Conservation (phyloP, 2,113 vertebrate genomes). For the Apteryx owenii region DNA sequence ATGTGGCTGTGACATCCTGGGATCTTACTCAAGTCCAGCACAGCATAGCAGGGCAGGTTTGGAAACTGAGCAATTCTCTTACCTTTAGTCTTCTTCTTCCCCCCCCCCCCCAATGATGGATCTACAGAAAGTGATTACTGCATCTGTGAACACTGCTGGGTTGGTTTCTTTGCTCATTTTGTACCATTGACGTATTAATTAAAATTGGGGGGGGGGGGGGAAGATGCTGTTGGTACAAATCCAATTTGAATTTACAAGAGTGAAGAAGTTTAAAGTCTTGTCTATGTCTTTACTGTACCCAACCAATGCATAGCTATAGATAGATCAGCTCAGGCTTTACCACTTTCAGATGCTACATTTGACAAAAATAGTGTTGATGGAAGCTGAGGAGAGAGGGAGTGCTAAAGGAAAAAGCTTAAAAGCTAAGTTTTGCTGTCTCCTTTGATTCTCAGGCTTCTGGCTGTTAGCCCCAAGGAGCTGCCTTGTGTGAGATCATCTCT, state of each 20-base stretch:
- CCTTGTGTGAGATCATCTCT: slow-evolving; percentile 6
- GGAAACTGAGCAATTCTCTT: not conserved
- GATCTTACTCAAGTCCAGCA: not conserved
- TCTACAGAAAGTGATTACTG: not conserved
- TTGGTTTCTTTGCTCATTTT: not conserved
- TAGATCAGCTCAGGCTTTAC: not conserved
- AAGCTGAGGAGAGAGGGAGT: not conserved
- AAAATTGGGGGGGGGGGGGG: too few species aligned
- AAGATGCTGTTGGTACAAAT: not conserved
- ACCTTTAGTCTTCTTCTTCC: not conserved
- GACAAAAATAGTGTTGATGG: slow-evolving; percentile 10
- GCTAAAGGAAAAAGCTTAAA: not conserved
- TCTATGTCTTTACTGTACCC: not conserved
- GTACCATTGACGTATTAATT: not conserved
- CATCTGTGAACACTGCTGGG: not conserved
- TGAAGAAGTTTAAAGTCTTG: not conserved
- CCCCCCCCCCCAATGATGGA: fast-evolving
- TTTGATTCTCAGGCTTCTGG: slow-evolving; percentile 4
- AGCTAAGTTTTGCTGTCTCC: slow-evolving; percentile 23
- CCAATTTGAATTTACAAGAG: not conserved
- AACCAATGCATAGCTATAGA: not conserved
- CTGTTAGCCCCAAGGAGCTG: not conserved
- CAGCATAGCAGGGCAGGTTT: not conserved
- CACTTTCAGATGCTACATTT: not conserved
- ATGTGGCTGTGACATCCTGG: not conserved